These are phyloP conservation scores for Cairina moschata DNA, from an alignment of 2,113 vertebrate genomes.

Conservation along the genomic window DNA sequence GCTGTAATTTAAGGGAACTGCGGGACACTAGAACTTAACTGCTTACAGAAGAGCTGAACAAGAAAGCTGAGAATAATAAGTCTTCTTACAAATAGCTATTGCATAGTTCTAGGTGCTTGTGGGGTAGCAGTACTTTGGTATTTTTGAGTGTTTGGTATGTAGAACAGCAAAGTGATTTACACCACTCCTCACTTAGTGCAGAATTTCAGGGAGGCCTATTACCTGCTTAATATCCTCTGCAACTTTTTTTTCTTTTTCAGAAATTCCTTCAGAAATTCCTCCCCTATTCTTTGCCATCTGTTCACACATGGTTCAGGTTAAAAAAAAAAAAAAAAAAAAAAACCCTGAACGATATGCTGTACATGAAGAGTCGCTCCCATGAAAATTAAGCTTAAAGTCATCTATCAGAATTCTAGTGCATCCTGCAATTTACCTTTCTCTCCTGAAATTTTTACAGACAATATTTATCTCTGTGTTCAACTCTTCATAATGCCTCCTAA, in stretches of 20 bases:
- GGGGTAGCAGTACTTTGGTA: background rate
- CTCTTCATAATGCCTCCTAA: background rate
- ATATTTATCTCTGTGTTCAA: background rate
- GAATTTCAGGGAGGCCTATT: background rate
- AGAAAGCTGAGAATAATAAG: background rate
- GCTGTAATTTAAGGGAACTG: background rate
- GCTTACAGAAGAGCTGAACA: background rate
- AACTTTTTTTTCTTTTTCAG: background rate
- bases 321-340: background rate
- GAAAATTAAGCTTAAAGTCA: background rate
- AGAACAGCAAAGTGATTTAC: background rate
- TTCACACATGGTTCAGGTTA: background rate
- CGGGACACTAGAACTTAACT: background rate
- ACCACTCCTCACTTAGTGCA: background rate
- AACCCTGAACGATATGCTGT: background rate
- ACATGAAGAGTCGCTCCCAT: background rate
- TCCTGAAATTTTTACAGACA: background rate
- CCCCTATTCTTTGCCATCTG: background rate
- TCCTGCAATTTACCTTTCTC: background rate
- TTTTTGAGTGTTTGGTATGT: background rate
- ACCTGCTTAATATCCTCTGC: background rate
- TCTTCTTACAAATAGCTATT: background rate
- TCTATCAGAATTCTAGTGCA: background rate
- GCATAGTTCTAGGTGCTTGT: background rate
- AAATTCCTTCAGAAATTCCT: background rate